A percentile compares a stretch with the other conserved stretches of the same genome.
These are phyloP conservation scores for Dendropsophus ebraccatus DNA, from an alignment of 2,113 vertebrate species.

Conservation along the genomic window DNA sequence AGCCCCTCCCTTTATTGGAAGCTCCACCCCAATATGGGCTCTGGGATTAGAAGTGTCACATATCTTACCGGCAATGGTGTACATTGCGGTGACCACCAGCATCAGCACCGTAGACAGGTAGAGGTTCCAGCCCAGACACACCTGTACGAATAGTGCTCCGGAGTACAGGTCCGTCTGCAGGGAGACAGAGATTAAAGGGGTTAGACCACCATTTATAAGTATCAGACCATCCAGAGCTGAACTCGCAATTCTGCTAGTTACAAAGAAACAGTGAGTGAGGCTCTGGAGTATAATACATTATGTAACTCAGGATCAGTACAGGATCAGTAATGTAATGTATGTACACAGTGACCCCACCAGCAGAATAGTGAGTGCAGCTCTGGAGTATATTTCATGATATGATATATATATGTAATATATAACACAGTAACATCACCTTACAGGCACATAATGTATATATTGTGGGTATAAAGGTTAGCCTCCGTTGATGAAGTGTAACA, in stretches of 20 bases:
- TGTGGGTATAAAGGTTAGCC: too few relatives aligned
- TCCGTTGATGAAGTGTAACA: background rate
- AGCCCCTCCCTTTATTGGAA: background rate
- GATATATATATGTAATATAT: too few relatives aligned
- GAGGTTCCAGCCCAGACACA: conserved; percentile 93
- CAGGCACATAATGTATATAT: too few relatives aligned
- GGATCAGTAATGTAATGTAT: too few relatives aligned
- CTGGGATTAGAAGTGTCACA: background rate
- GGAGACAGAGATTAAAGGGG: background rate
- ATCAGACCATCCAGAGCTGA: background rate
- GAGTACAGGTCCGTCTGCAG: conserved; percentile 86
- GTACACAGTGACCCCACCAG: too few relatives aligned
- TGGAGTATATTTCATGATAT: too few relatives aligned
- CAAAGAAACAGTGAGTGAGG: too few relatives aligned
- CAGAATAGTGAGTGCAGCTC: too few relatives aligned
- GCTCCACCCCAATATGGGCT: background rate
- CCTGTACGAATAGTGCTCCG: conserved; percentile 86
- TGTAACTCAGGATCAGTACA: too few relatives aligned
- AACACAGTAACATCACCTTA: too few relatives aligned
- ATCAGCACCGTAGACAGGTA: conserved; percentile 85
- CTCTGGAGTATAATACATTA: too few relatives aligned
- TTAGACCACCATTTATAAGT: background rate
- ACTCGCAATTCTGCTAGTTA: background rate
- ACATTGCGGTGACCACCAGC: conserved; percentile 84
- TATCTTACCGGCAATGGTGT: conserved; percentile 83